phyloP scores from a whole-genome alignment of 2,888 invertebrate species.

The Metallyticus violacea region DNA sequence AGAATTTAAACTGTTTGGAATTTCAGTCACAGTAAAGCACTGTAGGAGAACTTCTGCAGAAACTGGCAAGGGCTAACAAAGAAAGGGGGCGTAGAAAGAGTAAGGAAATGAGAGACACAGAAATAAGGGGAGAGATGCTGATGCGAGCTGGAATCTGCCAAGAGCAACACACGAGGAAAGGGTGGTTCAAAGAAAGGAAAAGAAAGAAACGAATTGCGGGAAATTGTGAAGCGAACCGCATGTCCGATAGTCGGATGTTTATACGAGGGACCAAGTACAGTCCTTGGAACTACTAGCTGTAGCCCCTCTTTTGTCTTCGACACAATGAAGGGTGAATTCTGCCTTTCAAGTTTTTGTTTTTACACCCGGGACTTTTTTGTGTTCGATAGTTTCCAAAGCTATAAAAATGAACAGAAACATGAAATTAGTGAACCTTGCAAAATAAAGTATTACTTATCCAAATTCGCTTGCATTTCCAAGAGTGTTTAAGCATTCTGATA shows the following conservation, averaged over 20 bases:
- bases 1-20: neutral
- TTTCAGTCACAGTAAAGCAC: neutral
- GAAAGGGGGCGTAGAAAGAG: no score
- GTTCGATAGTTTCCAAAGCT: no score
- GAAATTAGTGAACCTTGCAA: no score
- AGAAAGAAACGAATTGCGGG: slow-evolving; percentile 12
- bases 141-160: slow-evolving; percentile 2
- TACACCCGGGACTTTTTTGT: no score
- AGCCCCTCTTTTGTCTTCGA: neutral
- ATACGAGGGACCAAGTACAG: neutral
- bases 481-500: no score
- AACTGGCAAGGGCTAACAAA: neutral
- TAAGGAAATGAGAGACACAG: neutral
- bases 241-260: slow-evolving; percentile 8
- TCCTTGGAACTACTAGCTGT: neutral
- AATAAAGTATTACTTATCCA: no score
- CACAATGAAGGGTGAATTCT: neutral
- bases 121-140: neutral
- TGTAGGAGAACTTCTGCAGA: neutral
- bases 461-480: no score
- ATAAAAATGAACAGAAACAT: no score
- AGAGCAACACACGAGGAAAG: neutral
- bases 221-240: slow-evolving; percentile 15
- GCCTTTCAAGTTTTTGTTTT: no score
- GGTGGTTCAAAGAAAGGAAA: neutral